Evolutionary conservation across 2,888 invertebrate species (phyloP).

Genomic region (Anoplius nigerrimus): DNA sequence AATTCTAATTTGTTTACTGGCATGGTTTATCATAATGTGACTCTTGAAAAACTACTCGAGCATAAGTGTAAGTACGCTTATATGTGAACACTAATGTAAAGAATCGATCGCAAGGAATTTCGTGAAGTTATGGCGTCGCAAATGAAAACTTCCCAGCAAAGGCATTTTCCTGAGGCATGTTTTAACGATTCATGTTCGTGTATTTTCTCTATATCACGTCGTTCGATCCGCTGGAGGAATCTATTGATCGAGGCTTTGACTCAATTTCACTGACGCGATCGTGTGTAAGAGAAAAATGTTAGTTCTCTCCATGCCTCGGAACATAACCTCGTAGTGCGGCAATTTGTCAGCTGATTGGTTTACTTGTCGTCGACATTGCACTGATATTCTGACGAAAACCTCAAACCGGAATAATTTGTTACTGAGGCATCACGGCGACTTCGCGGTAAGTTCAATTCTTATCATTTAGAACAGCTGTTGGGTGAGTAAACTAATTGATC

Average conservation of each 20-base stretch:
- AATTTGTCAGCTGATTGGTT: not conserved
- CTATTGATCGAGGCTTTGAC: not conserved
- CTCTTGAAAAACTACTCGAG: too few relatives aligned
- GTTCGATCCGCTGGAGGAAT: not conserved
- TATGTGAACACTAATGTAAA: too few relatives aligned
- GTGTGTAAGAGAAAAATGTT: not conserved
- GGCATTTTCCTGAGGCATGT: not conserved
- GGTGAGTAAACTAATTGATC: too few relatives aligned
- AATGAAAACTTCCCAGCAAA: not conserved
- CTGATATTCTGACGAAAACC: not conserved
- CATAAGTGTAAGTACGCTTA: too few relatives aligned
- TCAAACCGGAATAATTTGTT: too few relatives aligned
- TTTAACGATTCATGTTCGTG: not conserved
- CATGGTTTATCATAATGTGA: too few relatives aligned
- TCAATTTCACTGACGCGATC: not conserved
- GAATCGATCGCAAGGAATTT: not conserved
- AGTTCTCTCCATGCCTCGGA: not conserved
- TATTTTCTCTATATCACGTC: not conserved
- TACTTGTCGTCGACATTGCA: not conserved
- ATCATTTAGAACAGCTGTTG: too few relatives aligned
- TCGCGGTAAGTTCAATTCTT: too few relatives aligned
- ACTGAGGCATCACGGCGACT: too few relatives aligned
- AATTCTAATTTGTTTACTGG: too few relatives aligned
- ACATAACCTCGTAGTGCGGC: conserved; percentile 1
- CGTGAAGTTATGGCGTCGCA: conserved; percentile 11